Evolutionary conservation across 2,113 vertebrate species (phyloP).

Genomic region (Salminus brasiliensis): DNA sequence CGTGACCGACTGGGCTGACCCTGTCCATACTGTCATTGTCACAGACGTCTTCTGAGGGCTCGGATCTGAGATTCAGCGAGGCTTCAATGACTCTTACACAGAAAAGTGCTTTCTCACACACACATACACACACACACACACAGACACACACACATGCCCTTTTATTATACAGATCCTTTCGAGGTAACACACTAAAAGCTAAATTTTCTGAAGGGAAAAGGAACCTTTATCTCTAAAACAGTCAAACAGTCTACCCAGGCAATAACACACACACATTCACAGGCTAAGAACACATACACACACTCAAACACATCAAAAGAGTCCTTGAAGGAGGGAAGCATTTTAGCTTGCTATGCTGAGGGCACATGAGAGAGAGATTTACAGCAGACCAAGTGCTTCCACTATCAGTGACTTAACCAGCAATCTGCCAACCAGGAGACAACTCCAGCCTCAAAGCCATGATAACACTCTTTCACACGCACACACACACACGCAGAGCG

Average conservation of each 20-base stretch:
- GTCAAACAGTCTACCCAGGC: not conserved
- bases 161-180: not conserved
- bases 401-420: too few species aligned
- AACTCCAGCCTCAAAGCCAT: not conserved
- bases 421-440: not conserved
- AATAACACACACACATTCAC: slow-evolving; percentile 7
- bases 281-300: slow-evolving; percentile 10
- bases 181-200: not conserved
- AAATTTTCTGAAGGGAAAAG: not conserved
- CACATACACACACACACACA: slow-evolving; percentile 2
- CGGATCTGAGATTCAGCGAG: not conserved
- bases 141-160: not conserved
- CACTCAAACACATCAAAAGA: slow-evolving; percentile 19
- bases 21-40: not conserved
- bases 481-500: not conserved
- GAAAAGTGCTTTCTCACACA: not conserved
- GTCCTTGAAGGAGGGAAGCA: not conserved
- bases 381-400: too few species aligned
- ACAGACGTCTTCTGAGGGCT: not conserved
- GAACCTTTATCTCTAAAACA: not conserved
- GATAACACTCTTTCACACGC: not conserved
- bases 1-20: slow-evolving; percentile 16
- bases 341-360: not conserved
- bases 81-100: not conserved
- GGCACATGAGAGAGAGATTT: too few species aligned